A percentile compares a stretch with the other conserved stretches of the same genome.
Evolutionary conservation across 2,113 vertebrate species (phyloP).

Genomic region (Nothobranchius kuhntae): DNA sequence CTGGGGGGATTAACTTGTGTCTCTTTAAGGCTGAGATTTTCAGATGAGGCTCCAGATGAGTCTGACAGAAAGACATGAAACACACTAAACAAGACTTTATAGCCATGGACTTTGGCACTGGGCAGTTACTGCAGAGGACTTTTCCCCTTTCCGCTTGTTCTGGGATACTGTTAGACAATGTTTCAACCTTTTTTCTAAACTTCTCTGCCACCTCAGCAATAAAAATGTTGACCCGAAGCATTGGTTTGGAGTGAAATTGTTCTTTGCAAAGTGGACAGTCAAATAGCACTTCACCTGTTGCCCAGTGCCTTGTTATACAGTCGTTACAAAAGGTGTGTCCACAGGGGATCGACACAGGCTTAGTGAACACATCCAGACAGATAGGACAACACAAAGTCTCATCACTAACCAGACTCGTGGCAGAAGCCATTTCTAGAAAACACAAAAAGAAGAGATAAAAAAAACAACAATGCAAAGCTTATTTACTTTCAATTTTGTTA

Average conservation of each 20-base stretch:
- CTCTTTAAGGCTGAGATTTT: constrained; percentile 31
- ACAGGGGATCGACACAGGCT: constrained; percentile 49
- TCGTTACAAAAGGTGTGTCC: constrained; percentile 59
- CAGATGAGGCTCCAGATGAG: constrained; percentile 56
- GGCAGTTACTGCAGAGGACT: constrained; percentile 52
- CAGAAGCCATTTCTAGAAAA: constrained; percentile 46
- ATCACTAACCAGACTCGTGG: constrained; percentile 12
- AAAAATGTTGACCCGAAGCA: constrained; percentile 42
- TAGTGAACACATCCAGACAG: constrained; percentile 52
- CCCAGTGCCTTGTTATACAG: constrained; percentile 47
- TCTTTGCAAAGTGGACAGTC: constrained; percentile 53
- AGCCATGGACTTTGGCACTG: constrained; percentile 20
- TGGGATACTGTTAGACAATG: accelerated
- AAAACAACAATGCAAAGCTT: not conserved
- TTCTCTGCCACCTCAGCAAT: constrained; percentile 29
- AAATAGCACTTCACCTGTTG: not conserved
- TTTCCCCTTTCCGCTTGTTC: constrained; percentile 19
- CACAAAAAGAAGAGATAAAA: not conserved
- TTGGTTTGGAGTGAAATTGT: constrained; percentile 5
- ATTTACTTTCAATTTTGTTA: too few species aligned
- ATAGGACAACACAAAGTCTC: constrained; percentile 47
- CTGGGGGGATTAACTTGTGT: constrained; percentile 57
- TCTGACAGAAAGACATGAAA: constrained; percentile 49
- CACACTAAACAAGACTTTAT: constrained; percentile 62
- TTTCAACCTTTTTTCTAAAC: not conserved